phyloP scores from a whole-genome alignment of 1,140 invertebrate species.

The Argopecten irradians region DNA sequence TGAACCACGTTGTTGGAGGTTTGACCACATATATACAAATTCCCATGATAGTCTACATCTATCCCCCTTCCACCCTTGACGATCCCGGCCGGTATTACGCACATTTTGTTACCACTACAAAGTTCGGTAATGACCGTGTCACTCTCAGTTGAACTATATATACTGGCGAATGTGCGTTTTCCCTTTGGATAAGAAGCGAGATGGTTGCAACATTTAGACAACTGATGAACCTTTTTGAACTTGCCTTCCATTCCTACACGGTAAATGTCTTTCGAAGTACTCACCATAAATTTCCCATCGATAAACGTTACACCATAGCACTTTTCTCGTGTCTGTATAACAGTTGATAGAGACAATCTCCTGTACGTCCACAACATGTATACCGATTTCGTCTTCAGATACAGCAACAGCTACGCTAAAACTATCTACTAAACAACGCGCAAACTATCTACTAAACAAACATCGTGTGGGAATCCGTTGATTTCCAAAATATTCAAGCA shows the following conservation, averaged over 20 bases:
- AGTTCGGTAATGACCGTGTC: slow-evolving; percentile 24
- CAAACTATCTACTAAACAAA: slow-evolving; percentile 38
- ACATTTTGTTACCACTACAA: slow-evolving; percentile 14
- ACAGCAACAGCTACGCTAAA: slow-evolving; percentile 34
- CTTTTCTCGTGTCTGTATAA: not conserved
- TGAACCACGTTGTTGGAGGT: slow-evolving; percentile 41
- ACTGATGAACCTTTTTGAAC: too few relatives aligned
- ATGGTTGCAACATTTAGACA: slow-evolving; percentile 33
- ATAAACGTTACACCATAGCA: not conserved
- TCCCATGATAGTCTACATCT: slow-evolving; percentile 41
- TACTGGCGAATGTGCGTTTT: slow-evolving; percentile 29
- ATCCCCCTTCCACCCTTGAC: slow-evolving; percentile 41
- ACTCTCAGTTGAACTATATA: slow-evolving; percentile 30
- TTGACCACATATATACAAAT: slow-evolving; percentile 47
- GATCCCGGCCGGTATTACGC: slow-evolving; percentile 22
- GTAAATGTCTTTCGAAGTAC: not conserved
- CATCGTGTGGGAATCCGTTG: slow-evolving; percentile 31
- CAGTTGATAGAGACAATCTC: not conserved
- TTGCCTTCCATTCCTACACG: not conserved
- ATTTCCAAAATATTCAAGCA: slow-evolving; percentile 36
- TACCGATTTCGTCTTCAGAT: slow-evolving; percentile 25
- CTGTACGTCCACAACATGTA: not conserved
- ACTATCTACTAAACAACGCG: too few relatives aligned
- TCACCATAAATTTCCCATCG: not conserved
- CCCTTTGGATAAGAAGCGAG: slow-evolving; percentile 30